These are phyloP conservation scores for Laupala kohalensis DNA, from an alignment of 1,140 invertebrate genomes.

Conservation along the genomic window DNA sequence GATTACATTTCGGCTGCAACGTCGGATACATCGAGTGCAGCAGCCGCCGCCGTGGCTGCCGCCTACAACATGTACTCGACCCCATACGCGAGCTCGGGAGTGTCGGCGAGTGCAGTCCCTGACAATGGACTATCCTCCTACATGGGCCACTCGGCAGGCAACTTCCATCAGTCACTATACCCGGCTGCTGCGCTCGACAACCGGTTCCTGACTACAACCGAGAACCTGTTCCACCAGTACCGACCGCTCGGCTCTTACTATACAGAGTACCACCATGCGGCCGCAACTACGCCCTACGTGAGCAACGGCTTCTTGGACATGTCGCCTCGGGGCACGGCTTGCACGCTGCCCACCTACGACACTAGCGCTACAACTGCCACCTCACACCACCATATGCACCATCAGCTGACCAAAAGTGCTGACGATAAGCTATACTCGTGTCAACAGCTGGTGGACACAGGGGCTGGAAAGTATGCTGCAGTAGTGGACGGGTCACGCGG, in stretches of 20 bases:
- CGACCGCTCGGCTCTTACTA: constrained; percentile 63
- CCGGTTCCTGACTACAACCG: constrained; percentile 57
- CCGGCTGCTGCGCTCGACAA: constrained; percentile 51
- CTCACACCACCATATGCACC: constrained; percentile 4
- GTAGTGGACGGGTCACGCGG: constrained; percentile 35
- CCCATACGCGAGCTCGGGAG: constrained; percentile 37
- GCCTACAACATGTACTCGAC: constrained; percentile 67
- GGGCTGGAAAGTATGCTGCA: constrained; percentile 25
- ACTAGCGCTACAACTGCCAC: constrained; percentile 36
- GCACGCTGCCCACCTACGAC: constrained; percentile 34
- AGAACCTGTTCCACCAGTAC: constrained; percentile 78
- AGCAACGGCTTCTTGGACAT: constrained; percentile 66
- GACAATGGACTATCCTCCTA: constrained; percentile 49
- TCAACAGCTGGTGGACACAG: constrained; percentile 28
- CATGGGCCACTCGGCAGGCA: constrained; percentile 52
- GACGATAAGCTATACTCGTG: constrained; percentile 47
- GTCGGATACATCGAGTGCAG: constrained; percentile 40
- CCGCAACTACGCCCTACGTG: constrained; percentile 45
- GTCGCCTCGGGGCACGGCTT: constrained; percentile 32
- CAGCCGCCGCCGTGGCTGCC: constrained; percentile 44
- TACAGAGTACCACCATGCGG: constrained; percentile 56
- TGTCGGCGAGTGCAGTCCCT: constrained; percentile 34
- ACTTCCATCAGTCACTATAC: constrained; percentile 58
- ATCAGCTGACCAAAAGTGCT: constrained; percentile 28
- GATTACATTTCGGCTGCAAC: constrained; percentile 48